These are phyloP conservation scores for Coenobita brevimanus DNA, from an alignment of 1,140 invertebrate genomes.

Conservation along the genomic window DNA sequence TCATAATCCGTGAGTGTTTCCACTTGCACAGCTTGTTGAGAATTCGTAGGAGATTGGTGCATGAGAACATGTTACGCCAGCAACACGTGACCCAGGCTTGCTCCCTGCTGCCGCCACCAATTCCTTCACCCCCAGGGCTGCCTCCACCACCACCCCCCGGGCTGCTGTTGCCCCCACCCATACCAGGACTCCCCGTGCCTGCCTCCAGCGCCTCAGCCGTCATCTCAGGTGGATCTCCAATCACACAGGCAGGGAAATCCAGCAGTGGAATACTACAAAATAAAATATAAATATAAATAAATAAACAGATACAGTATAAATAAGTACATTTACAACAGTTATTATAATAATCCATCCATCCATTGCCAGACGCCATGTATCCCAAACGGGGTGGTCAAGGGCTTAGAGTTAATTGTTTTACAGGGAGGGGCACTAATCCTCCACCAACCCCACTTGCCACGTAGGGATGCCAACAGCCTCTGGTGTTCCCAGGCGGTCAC, in stretches of 20 bases:
- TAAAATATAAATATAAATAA: neutral
- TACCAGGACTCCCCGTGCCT: conserved; percentile 87
- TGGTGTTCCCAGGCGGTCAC: too few species aligned
- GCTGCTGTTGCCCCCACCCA: conserved; percentile 89
- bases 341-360: too few species aligned
- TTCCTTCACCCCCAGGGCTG: conserved; percentile 28
- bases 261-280: conserved; percentile 87
- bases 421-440: too few species aligned
- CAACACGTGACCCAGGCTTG: conserved; percentile 93
- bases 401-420: too few species aligned
- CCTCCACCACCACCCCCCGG: conserved; percentile 46
- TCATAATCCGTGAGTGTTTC: conserved; percentile 99
- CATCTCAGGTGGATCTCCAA: conserved; percentile 95
- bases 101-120: conserved; percentile 76
- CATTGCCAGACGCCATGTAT: too few species aligned
- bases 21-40: conserved; percentile 99
- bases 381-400: too few species aligned
- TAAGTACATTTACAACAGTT: too few species aligned
- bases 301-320: too few species aligned
- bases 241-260: conserved; percentile 96
- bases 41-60: conserved; percentile 96
- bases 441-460: too few species aligned
- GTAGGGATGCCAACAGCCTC: too few species aligned
- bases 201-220: conserved; percentile 95
- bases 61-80: conserved; percentile 98